Percentiles rank a stretch among this genome's conserved stretches.
phyloP scores from a whole-genome alignment of 1,140 invertebrate species.

The Anthonomus grandis region DNA sequence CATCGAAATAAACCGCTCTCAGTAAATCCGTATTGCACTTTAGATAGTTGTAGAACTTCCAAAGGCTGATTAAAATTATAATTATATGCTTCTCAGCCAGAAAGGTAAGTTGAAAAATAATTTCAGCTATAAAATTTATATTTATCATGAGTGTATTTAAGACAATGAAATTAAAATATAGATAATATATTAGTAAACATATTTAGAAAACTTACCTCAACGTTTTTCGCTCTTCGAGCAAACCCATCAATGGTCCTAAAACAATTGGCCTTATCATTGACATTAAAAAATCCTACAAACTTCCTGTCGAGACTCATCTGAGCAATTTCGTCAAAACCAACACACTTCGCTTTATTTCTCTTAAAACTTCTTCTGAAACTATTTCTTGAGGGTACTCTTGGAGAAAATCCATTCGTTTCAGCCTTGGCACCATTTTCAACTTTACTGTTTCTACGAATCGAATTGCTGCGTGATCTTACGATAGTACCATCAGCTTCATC shows the following conservation, averaged over 20 bases:
- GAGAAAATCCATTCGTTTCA: neutral
- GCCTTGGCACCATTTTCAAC: slow-evolving; percentile 7
- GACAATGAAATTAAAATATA: no score
- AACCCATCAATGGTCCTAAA: slow-evolving; percentile 30
- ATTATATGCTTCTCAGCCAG: no score
- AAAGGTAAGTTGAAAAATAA: no score
- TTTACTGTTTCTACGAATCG: slow-evolving; percentile 18
- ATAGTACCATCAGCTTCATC: slow-evolving; percentile 18
- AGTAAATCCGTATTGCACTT: no score
- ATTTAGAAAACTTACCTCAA: slow-evolving; percentile 22
- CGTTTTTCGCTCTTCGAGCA: neutral
- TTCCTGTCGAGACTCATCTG: slow-evolving; percentile 29
- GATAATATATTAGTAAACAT: no score
- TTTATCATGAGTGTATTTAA: no score
- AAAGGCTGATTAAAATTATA: no score
- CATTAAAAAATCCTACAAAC: slow-evolving; percentile 23
- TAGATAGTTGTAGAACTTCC: no score
- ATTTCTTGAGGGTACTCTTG: slow-evolving; percentile 9
- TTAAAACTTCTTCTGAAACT: slow-evolving; percentile 17
- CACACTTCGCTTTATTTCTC: slow-evolving; percentile 16
- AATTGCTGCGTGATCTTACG: slow-evolving; percentile 25
- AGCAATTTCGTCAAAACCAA: slow-evolving; percentile 26
- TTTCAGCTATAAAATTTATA: no score
- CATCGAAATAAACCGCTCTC: no score
- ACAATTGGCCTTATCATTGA: slow-evolving; percentile 28